Evolutionary conservation across 2,888 invertebrate species (phyloP), one percentile per base, ranked within the genome.

Genomic region (Aromia moschata): DNA sequence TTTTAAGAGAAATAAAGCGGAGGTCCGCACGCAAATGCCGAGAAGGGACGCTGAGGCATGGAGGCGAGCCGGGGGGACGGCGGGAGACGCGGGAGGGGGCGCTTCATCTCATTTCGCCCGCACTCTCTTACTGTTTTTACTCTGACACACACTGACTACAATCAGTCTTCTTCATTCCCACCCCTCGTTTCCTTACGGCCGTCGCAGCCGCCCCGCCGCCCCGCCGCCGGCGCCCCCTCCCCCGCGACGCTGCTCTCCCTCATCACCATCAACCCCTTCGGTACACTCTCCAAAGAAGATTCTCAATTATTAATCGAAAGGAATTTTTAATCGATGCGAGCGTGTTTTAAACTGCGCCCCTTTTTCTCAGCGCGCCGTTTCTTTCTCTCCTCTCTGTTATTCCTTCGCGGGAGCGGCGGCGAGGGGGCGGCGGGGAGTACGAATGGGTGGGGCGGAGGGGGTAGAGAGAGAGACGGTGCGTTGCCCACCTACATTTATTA

Each of bases 91-190:
- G 72, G 72, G 74, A 78, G 79, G 79, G 74, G 80, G 81, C 83
- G 84, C 83, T 84, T 85, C 85, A 85, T 85, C 84, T 84, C 85
- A 84, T 85, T 85, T 85, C 85, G 84, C 85, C 85, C 85, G 85
- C 84, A 84, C 85, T 85, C 85, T 84, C 85, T 85, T 80, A 79
- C 75, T 79, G 78, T 79, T 79, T 79, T 78, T 78, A 77, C 78
- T 75, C 79, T 58, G 63, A 80, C 78, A 80, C 78, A 79, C 76
- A 79, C 79, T 77, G 77, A 79, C 77, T 78, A 79, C 79, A 79
- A 79, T 80, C 80, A 79, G 79, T 77, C 77, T 77, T 78, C 78
- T 75, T 76, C 76, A 75, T 67, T 68, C 70, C 69, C 55, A 33
- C 68, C 62, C 68, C 70, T 58, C 57, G 46, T 45, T 58, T 60